Base-by-base conservation (phyloP, 2,888 invertebrate species). In the Heliconius aoede region DNA sequence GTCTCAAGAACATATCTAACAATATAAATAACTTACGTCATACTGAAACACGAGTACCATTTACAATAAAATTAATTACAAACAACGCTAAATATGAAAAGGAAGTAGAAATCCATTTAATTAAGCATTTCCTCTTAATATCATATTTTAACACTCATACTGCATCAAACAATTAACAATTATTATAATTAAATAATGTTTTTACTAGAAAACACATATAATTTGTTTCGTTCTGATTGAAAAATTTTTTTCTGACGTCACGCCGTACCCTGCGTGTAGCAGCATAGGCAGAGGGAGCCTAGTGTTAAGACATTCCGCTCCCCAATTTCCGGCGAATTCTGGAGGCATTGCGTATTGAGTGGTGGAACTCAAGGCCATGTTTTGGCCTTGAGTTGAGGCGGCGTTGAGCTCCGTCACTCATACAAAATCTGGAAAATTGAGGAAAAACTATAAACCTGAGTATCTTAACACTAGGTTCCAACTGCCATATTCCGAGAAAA, bases 71-170 rank as follows among this genome's bases (percentile, higher is more conserved):
- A 30, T 30, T 69, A 69, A 69, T 69, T 69, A 55, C 7, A 55
- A 69, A 69, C 55, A 69, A n/a, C 28, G 51, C 55, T 69, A 5
- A n/a, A 69, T 55, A 69, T 69, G 24, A 55, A 69, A 55, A 55
- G 69, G 69, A 69, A 55, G 30, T 55, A 30, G 32, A 69, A 69
- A 69, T 55, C 69, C 69, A 69, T 69, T 55, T 32, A 69, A 69
- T 55, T 8, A 32, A 15, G 55, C 30, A 30, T 69, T 30, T 69
- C 69, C 69, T 69, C n/a, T 69, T 65, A 21, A 11, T 46, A 51
- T 46, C 26, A 40, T 28, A 68, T 68, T 18, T 46, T 28, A 68
- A 28, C 36, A 68, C 24, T 21, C 21, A 62, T 62, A 62, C 9
- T 32, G 46, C 18, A 32, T 40, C 3, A 26, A 40, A 46, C 46